phyloP scores from a whole-genome alignment of 2,888 invertebrate species.

The Euproctis similis region DNA sequence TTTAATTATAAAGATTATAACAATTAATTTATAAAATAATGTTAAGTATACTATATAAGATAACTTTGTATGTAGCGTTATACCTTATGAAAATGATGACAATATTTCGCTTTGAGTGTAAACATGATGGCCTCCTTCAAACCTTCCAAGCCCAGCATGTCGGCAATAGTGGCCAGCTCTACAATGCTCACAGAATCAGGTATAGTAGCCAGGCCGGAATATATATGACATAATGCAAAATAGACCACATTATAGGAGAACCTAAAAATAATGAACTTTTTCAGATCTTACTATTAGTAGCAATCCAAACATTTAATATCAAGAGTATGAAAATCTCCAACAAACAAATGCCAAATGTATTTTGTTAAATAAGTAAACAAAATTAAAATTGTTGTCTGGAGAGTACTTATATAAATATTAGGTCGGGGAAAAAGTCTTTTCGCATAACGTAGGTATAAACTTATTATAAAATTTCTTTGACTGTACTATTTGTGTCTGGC shows the following conservation, averaged over 20 bases:
- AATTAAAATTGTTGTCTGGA: too few species aligned
- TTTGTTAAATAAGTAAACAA: too few species aligned
- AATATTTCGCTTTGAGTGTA: conserved; percentile 90
- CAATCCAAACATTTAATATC: too few species aligned
- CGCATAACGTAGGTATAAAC: too few species aligned
- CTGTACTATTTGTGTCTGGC: too few species aligned
- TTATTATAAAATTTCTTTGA: too few species aligned
- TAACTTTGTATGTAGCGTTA: conserved; percentile 33
- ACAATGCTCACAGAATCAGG: conserved; percentile 90
- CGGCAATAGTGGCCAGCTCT: conserved; percentile 90
- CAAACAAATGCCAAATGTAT: too few species aligned
- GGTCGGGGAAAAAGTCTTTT: too few species aligned
- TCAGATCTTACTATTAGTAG: too few species aligned
- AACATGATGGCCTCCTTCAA: conserved; percentile 93
- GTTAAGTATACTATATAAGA: neutral
- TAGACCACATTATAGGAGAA: conserved; percentile 90
- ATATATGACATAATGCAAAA: conserved; percentile 94
- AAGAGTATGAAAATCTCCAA: too few species aligned
- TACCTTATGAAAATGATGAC: conserved; percentile 95
- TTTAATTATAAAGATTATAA: conserved; percentile 5
- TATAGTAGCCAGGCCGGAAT: conserved; percentile 92
- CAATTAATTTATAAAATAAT: conserved; percentile 1
- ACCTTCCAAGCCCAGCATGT: conserved; percentile 92
- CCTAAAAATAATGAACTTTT: conserved; percentile 55
- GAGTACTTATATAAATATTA: too few species aligned